phyloP scores from a whole-genome alignment of 1,140 invertebrate genomes.

The Heliconius eleuchia region DNA sequence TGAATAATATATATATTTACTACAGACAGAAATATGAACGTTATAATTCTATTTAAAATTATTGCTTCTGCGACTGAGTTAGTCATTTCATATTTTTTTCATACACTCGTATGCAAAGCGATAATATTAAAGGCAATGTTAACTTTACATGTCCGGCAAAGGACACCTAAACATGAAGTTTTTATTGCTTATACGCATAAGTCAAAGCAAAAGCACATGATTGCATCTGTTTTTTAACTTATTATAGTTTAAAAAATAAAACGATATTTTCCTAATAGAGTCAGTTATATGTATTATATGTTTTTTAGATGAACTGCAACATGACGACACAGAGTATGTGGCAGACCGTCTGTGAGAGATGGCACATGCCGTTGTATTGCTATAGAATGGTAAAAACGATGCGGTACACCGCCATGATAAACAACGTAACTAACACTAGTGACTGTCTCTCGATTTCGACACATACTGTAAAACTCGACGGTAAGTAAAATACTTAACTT shows the following conservation, averaged over 20 bases:
- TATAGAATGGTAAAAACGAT: slow-evolving; percentile 57
- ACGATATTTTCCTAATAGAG: too few relatives aligned
- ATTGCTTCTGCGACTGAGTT: background rate
- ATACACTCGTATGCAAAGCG: background rate
- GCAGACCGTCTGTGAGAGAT: slow-evolving; percentile 79
- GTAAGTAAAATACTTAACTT: slow-evolving; percentile 44
- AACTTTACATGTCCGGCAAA: background rate
- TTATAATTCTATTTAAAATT: background rate
- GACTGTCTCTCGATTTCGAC: background rate
- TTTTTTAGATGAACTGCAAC: slow-evolving; percentile 75
- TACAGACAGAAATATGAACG: background rate
- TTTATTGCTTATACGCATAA: too few relatives aligned
- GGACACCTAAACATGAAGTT: background rate
- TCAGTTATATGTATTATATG: too few relatives aligned
- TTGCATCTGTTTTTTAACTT: too few relatives aligned
- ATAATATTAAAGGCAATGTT: background rate
- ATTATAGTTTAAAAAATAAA: too few relatives aligned
- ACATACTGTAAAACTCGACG: slow-evolving; percentile 55
- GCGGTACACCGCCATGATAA: slow-evolving; percentile 50
- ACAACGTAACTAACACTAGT: slow-evolving; percentile 39
- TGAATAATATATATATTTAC: background rate
- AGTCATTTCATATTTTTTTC: background rate
- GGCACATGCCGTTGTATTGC: slow-evolving; percentile 77
- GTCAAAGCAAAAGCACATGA: too few relatives aligned
- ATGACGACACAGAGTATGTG: slow-evolving; percentile 72